phyloP scores from a whole-genome alignment of 2,888 invertebrate genomes.

The Temnothorax rugatulus region DNA sequence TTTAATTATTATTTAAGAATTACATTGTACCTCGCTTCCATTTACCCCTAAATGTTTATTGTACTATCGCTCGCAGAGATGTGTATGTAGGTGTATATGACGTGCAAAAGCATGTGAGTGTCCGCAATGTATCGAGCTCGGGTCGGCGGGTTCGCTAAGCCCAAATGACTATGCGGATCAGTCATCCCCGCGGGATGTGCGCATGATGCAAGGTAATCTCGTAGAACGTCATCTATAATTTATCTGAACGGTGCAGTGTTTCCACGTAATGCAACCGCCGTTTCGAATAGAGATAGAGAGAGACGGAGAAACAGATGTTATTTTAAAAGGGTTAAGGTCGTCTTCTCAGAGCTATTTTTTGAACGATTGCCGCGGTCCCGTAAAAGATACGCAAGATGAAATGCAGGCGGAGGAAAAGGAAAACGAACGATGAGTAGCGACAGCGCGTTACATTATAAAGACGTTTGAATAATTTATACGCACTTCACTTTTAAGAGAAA shows the following conservation, averaged over 20 bases:
- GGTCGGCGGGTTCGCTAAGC: background rate
- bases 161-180: slow-evolving; percentile 17
- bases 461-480: slow-evolving; percentile 17
- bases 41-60: background rate
- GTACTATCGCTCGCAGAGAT: background rate
- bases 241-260: slow-evolving; percentile 1
- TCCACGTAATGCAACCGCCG: background rate
- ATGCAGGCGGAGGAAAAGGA: background rate
- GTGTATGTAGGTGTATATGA: background rate
- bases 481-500: slow-evolving; percentile 4
- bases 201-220: slow-evolving; percentile 25
- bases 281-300: background rate
- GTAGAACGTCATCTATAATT: slow-evolving; percentile 38
- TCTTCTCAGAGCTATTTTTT: background rate
- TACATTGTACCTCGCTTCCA: background rate
- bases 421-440: background rate
- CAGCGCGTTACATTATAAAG: background rate
- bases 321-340: slow-evolving; percentile 36
- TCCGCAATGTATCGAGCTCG: background rate
- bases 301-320: background rate
- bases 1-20: background rate
- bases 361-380: background rate
- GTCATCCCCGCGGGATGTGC: slow-evolving; percentile 5
- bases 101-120: slow-evolving; percentile 1
- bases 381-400: background rate